phyloP scores from a whole-genome alignment of 2,888 invertebrate genomes.

The Diogma glabrata region DNA sequence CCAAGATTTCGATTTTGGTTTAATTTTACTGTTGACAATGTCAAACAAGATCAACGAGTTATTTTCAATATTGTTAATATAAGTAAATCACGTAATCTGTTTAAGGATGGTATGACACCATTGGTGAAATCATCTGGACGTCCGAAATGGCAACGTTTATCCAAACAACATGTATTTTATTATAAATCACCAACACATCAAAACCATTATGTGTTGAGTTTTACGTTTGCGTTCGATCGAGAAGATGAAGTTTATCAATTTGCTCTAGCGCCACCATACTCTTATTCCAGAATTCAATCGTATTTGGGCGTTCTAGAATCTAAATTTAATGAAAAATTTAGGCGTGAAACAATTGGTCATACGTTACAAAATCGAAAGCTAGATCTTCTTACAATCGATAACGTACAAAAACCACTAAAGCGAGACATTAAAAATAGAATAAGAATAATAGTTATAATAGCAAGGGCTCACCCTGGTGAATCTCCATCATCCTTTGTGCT shows the following conservation, averaged over 20 bases:
- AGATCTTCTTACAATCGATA: conserved; percentile 74
- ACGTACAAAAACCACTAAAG: conserved; percentile 39
- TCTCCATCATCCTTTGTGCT: conserved; percentile 89
- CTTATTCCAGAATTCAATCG: conserved; percentile 81
- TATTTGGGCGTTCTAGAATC: conserved; percentile 65
- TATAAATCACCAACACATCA: conserved; percentile 82
- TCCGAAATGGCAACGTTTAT: conserved; percentile 80
- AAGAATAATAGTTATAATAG: conserved; percentile 75
- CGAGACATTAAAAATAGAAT: conserved; percentile 36
- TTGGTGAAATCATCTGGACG: conserved; percentile 83
- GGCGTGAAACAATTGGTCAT: conserved; percentile 56
- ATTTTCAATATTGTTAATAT: conserved; percentile 96
- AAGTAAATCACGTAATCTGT: conserved; percentile 82
- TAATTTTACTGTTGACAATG: conserved; percentile 96
- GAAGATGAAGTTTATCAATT: conserved; percentile 95
- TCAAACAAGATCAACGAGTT: conserved; percentile 84
- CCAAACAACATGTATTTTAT: conserved; percentile 77
- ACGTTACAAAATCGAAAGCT: conserved; percentile 82
- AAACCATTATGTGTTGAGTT: conserved; percentile 83
- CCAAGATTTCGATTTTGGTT: conserved; percentile 92
- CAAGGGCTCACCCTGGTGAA: conserved; percentile 88
- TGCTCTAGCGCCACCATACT: conserved; percentile 86
- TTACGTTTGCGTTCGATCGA: conserved; percentile 88
- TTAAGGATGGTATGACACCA: conserved; percentile 84
- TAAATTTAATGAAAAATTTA: conserved; percentile 45